These are phyloP conservation scores for Vombatus ursinus DNA, from an alignment of 2,113 vertebrate species.

Conservation along the genomic window DNA sequence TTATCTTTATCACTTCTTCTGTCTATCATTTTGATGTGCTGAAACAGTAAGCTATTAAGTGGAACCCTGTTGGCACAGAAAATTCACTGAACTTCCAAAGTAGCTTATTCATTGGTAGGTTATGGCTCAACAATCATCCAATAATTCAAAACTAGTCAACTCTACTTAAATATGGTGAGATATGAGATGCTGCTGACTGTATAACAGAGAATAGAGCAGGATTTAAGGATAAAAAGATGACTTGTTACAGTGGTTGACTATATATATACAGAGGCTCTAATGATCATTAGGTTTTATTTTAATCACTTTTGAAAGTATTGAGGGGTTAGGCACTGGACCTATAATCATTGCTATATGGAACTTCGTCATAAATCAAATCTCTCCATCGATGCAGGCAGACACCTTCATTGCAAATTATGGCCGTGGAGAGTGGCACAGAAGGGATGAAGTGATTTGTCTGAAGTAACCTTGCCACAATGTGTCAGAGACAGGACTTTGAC, in stretches of 20 bases:
- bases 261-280: background rate
- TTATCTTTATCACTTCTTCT: background rate
- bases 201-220: background rate
- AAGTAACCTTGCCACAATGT: no score
- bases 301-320: background rate
- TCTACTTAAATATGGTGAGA: background rate
- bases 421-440: background rate
- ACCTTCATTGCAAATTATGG: background rate
- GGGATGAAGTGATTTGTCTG: no score
- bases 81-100: background rate
- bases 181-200: background rate
- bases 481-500: no score
- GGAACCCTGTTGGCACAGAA: background rate
- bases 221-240: background rate
- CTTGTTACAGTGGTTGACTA: background rate
- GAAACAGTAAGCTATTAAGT: background rate
- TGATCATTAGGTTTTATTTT: background rate
- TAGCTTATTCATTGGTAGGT: background rate
- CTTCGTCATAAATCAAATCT: background rate
- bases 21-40: background rate
- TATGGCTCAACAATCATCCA: background rate
- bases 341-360: background rate
- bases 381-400: background rate
- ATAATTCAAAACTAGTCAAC: background rate
- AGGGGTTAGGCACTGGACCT: background rate